Base-by-base conservation (phyloP, 2,797 vertebrate genomes). In the Schizopygopsis malacanthus region DNA sequence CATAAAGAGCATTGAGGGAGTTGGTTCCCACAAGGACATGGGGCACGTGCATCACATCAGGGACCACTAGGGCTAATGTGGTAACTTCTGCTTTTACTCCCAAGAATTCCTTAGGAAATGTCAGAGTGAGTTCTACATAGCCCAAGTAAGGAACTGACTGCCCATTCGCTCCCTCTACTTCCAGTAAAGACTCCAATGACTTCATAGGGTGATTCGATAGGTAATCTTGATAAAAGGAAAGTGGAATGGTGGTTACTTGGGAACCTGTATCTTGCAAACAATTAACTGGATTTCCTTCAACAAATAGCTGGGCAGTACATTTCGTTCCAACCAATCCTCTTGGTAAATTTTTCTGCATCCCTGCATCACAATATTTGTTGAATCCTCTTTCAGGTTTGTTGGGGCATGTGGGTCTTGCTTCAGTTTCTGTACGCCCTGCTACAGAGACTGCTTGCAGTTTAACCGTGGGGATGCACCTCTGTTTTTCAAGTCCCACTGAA, bases 171-270 rank as follows among this genome's bases (percentile, higher is more conserved):
- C 43, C 71, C 1, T 73, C 43, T 2, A 50, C 71, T 18, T 65
- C 11, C 10, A 50, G 13, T 73, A 73, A 50, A 18, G 71, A 50
- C 3, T 73, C 71, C 1, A 50, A 15, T 0, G n/a, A 18, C n/a
- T 73, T 25, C 76, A 79, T 3, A 43, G 54, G 76, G 7, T 25
- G 12, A 5, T 79, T 22, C 0, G 22, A 41, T 0, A 61, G 54
- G 16, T 79, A 4, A 13, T 6, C 0, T 0, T 15, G 33, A 0
- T n/a, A n/a, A 7, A 78, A 59, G 18, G 52, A 78, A 7, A 22
- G 16, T 0, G 50, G 50, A 77, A 77, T 77, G 9, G 73, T 56
- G 73, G 73, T 77, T 37, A 77, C 50, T 37, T 86, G 79, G 9
- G 65, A 69, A 69, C 65, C 65, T 1, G 71, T 73, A 18, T 73